Evolutionary conservation across 1,140 invertebrate genomes (phyloP).

Genomic region (Dendrolimus punctatus): DNA sequence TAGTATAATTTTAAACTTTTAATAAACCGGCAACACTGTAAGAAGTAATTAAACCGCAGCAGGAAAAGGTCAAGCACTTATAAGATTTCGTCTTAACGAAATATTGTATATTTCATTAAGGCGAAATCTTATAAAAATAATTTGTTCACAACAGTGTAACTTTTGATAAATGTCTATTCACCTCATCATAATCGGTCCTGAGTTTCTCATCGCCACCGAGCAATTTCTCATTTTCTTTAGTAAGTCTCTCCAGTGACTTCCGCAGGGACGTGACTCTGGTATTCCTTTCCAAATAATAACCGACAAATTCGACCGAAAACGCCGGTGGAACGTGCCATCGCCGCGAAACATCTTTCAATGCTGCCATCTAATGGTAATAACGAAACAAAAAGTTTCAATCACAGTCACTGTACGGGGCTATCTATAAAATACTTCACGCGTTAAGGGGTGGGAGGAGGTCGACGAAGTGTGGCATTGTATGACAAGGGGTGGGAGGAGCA

Average conservation of each 20-base stretch:
- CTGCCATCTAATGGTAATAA: slow-evolving; percentile 72
- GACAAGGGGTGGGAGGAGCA: too few relatives aligned
- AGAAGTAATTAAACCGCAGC: too few relatives aligned
- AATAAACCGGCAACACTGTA: too few relatives aligned
- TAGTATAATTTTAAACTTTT: too few relatives aligned
- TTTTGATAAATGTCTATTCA: slow-evolving; percentile 31
- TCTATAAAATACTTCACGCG: too few relatives aligned
- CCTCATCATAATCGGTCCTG: slow-evolving; percentile 84
- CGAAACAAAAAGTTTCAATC: neutral
- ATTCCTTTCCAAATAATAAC: slow-evolving; percentile 93
- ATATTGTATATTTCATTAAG: too few relatives aligned
- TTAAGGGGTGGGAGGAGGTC: too few relatives aligned
- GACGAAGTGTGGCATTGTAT: too few relatives aligned
- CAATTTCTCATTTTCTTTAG: slow-evolving; percentile 82
- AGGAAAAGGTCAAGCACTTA: too few relatives aligned
- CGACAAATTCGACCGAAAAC: slow-evolving; percentile 94
- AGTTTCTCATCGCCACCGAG: slow-evolving; percentile 81
- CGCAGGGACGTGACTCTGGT: slow-evolving; percentile 84
- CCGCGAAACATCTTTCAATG: slow-evolving; percentile 87
- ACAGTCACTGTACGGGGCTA: too few relatives aligned
- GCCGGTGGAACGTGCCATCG: slow-evolving; percentile 96
- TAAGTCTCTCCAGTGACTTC: slow-evolving; percentile 80
- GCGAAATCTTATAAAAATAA: neutral
- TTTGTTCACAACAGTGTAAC: neutral
- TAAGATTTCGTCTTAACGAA: too few relatives aligned